Base-by-base conservation (phyloP, 2,797 vertebrate genomes). In the Leucoraja ocellata region DNA sequence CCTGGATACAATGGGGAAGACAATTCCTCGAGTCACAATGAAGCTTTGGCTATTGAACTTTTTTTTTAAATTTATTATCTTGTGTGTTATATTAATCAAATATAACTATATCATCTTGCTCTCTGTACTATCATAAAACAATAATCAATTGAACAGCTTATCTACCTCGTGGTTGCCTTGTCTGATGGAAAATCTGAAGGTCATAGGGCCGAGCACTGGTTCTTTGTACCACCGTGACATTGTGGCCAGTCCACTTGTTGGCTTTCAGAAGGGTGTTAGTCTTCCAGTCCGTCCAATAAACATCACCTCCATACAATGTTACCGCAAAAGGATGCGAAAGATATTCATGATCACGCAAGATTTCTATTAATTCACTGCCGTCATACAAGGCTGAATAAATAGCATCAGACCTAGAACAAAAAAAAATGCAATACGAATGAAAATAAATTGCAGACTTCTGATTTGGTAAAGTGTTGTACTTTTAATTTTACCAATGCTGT, bases 201-300 rank as follows among this genome's bases (percentile, higher is more conserved):
- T 99, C 99, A 94, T 99, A 99, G 9, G 99, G 99, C 94, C 99
- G 99, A 93, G 98, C 98, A n/a, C 98, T 99, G 39, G 99, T 99
- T 96, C 99, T 99, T 95, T 99, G 99, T 95, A 99, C 99, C 76
- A 99, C 98, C 1, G 98, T 99, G 94, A 99, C 99, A 94, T 99
- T 99, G 92, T 96, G 97, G 8, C 99, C 99, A 0, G 98, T 99
- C 99, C 99, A 99, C 95, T 99, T 99, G 95, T 98, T 99, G 93
- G 99, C 99, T 96, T 98, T 98, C 46, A 98, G 97, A 93, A 99
- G 96, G 3, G 98, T 99, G 92, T 99, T 99, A 18, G 99, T 99
- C 94, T 98, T 96, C 99, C 99, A 99, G 93, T 99, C 99, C 0
- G 99, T 99, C 99, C 99, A 99, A 94, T 99, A 99, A 1, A 99